phyloP scores from a whole-genome alignment of 2,888 invertebrate species.

The Acrobasis suavella region DNA sequence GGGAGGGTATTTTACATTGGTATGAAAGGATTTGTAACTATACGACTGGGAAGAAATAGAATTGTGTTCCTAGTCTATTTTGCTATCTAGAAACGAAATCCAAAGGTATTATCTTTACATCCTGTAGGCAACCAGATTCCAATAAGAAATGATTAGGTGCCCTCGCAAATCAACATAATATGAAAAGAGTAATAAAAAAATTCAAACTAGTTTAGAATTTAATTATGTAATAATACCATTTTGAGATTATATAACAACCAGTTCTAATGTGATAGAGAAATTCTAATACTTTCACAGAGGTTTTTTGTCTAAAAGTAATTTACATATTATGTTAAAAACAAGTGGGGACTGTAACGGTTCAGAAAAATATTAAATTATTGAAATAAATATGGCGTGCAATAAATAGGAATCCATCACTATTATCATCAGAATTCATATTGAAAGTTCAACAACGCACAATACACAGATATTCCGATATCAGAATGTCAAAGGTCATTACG shows the following conservation, averaged over 20 bases:
- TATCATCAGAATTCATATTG: background rate
- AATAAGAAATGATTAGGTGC: background rate
- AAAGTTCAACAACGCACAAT: background rate
- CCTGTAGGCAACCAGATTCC: background rate
- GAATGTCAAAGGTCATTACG: slow-evolving; percentile 16
- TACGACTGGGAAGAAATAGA: background rate
- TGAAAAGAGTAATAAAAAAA: background rate
- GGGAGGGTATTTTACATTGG: background rate
- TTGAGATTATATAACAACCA: background rate
- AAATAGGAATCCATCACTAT: background rate
- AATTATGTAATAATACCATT: background rate
- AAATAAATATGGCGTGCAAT: background rate
- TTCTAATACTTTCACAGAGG: slow-evolving; percentile 2
- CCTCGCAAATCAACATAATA: background rate
- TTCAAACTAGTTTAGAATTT: background rate
- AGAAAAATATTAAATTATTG: background rate
- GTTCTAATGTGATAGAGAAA: slow-evolving; percentile 2
- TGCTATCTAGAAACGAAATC: no score
- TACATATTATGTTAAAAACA: background rate
- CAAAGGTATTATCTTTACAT: no score
- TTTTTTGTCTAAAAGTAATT: background rate
- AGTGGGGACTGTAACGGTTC: background rate
- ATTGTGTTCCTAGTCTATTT: no score
- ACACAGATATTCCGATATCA: slow-evolving; percentile 6
- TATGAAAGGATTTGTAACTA: background rate